Evolutionary conservation across 1,140 invertebrate genomes (phyloP).

Genomic region (Drosophila repletoides): DNA sequence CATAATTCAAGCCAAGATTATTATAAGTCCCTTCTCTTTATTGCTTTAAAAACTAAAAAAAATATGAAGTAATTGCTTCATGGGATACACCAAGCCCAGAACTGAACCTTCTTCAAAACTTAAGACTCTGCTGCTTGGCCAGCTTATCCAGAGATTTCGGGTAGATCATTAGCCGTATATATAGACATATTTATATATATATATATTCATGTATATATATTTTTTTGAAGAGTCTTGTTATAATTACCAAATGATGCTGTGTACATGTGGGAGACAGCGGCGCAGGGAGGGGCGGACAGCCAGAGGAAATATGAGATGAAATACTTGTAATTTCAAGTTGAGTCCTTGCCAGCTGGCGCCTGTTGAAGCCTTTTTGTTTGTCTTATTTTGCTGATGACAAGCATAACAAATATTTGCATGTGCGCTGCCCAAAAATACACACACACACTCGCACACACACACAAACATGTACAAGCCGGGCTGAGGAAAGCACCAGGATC

Average conservation of each 20-base stretch:
- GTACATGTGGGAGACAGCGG: background rate
- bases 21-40: too few species aligned
- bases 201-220: too few species aligned
- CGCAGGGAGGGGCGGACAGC: background rate
- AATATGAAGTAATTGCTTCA: too few species aligned
- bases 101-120: too few species aligned
- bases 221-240: background rate
- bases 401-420: slow-evolving; percentile 59
- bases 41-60: too few species aligned
- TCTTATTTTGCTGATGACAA: slow-evolving; percentile 16
- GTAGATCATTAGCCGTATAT: too few species aligned
- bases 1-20: too few species aligned
- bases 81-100: too few species aligned
- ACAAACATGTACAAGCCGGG: slow-evolving; percentile 8
- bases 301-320: slow-evolving; percentile 7
- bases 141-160: too few species aligned
- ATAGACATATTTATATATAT: too few species aligned
- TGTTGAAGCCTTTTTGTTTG: slow-evolving; percentile 36
- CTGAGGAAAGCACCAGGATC: background rate
- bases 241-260: slow-evolving; percentile 21
- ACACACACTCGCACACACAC: slow-evolving; percentile 1
- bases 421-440: slow-evolving; percentile 32
- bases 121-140: too few species aligned
- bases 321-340: slow-evolving; percentile 7
- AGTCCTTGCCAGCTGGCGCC: slow-evolving; percentile 8